Base-by-base conservation (phyloP, 2,888 invertebrate species). In the Plagodis dolabraria region DNA sequence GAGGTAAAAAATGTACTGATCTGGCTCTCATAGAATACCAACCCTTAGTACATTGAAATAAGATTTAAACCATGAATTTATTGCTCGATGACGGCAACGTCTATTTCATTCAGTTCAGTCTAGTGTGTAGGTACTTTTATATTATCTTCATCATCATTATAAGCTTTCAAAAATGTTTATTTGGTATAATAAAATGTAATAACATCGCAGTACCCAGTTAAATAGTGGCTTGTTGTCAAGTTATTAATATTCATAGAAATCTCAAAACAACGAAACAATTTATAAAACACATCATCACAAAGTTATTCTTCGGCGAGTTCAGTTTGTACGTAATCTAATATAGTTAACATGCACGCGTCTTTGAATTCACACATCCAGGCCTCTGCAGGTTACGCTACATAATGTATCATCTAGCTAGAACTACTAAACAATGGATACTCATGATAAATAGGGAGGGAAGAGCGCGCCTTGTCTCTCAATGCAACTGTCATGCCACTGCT, bases 381-480 rank as follows among this genome's bases (percentile, higher is more conserved):
- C 55, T 59, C 47, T 49, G 40, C 22, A 40, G 42, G 42, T 40
- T 6, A 11, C 33, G 55, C 63, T 66, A 64, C 62, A 62, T 66
- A 60, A 64, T 66, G 54, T 68, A 69, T 65, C 59, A 62, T 60
- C 64, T 59, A 67, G 60, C 50, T 57, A 60, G 53, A 65, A 60
- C 65, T 74, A 71, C 60, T 67, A 68, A 72, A 71, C 68, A 70
- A 68, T 67, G 71, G 70, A 74, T 79, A 75, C 76, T 75, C 73
- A 79, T 73, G 75, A 80, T 71, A 76, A 74, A 74, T 69, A 68
- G 64, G 65, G 67, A 65, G 57, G 57, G 67, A 61, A 46, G 47
- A 68, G 71, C 69, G 67, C 69, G 65, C 61, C 64, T 65, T 63
- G 40, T 36, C 62, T 67, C 72, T 70, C 68, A 69, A 64, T 68